Conservation (phyloP, 2,113 vertebrate species). For the Clarias gariepinus region DNA sequence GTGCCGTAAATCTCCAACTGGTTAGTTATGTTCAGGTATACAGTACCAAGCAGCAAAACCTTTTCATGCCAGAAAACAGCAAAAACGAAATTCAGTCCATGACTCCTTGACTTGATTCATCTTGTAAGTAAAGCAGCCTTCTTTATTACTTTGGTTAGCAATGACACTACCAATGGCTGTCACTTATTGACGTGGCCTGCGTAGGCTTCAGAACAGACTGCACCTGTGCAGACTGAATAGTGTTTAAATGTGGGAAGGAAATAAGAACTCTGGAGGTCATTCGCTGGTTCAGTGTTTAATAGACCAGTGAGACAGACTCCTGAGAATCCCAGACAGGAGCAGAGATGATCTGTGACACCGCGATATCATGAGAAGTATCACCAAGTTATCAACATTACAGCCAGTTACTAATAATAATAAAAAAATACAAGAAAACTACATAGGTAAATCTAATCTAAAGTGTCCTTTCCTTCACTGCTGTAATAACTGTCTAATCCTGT, state of each 20-base stretch:
- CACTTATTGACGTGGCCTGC: neutral
- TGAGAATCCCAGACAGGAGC: neutral
- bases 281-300: constrained; percentile 1
- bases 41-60: neutral
- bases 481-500: constrained; percentile 2
- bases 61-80: neutral
- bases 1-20: neutral
- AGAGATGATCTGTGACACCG: neutral
- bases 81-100: neutral
- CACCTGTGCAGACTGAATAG: neutral
- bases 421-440: neutral
- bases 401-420: neutral
- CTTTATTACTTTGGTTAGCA: neutral
- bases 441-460: neutral
- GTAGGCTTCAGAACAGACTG: neutral
- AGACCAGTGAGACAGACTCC: neutral
- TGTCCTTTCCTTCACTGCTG: neutral
- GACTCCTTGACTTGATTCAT: neutral
- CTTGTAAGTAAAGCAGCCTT: neutral
- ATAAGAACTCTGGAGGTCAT: neutral
- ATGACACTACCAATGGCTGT: neutral
- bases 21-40: neutral
- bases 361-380: neutral
- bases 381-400: neutral
- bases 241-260: neutral